phyloP scores from a whole-genome alignment of 2,888 invertebrate genomes.

The Ormyrus labotus region DNA sequence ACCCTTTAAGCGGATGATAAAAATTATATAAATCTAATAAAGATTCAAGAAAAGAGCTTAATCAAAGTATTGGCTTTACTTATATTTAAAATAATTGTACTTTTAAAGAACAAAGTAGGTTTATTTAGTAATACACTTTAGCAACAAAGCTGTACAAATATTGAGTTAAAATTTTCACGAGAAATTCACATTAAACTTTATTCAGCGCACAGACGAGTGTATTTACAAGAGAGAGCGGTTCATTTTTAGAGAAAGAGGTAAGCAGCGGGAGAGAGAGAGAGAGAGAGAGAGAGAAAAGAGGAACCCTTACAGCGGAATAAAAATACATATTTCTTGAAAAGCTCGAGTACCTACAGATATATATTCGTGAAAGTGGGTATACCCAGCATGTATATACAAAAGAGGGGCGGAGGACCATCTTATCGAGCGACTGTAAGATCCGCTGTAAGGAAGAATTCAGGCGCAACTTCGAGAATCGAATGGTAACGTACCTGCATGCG shows the following conservation, averaged over 20 bases:
- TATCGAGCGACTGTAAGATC: slow-evolving; percentile 37
- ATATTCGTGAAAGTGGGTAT: not conserved
- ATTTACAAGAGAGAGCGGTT: slow-evolving; percentile 21
- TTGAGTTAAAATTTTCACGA: not conserved
- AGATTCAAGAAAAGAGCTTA: not conserved
- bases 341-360: slow-evolving; percentile 9
- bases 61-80: not conserved
- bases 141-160: no score
- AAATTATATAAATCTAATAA: not conserved
- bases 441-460: slow-evolving; percentile 32
- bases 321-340: slow-evolving; percentile 46
- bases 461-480: slow-evolving; percentile 38
- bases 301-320: slow-evolving; percentile 39
- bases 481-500: slow-evolving; percentile 8
- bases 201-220: slow-evolving; percentile 15
- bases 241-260: slow-evolving; percentile 24
- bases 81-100: not conserved
- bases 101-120: no score
- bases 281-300: not conserved
- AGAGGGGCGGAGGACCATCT: slow-evolving; percentile 1
- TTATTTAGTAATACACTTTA: no score
- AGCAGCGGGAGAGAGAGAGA: not conserved
- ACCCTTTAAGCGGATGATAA: no score
- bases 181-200: slow-evolving; percentile 31
- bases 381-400: not conserved